A percentile compares a stretch with the other conserved stretches of the same genome.
phyloP scores from a whole-genome alignment of 2,888 invertebrate species.

The Campaea margaritaria region DNA sequence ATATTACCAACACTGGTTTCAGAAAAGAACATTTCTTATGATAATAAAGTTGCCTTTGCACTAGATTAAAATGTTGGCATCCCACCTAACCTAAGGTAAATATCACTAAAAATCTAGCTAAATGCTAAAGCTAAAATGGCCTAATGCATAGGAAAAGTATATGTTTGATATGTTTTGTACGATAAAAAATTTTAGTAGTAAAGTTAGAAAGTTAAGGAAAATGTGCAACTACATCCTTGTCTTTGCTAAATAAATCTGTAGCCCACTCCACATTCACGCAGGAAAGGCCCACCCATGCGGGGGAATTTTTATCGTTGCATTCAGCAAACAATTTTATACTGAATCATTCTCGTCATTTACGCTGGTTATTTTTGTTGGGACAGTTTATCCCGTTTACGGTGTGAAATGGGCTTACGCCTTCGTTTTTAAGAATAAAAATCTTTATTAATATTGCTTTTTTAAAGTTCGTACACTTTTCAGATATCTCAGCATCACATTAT shows the following conservation, averaged over 20 bases:
- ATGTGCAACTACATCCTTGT: slow-evolving; percentile 13
- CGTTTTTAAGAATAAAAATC: slow-evolving; percentile 2
- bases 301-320: no score
- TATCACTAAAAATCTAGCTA: slow-evolving; percentile 20
- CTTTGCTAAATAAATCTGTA: neutral
- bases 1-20: no score
- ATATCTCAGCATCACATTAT: slow-evolving; percentile 20
- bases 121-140: slow-evolving; percentile 39
- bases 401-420: neutral
- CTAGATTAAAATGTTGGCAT: slow-evolving; percentile 33
- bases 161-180: slow-evolving; percentile 48
- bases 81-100: slow-evolving; percentile 54
- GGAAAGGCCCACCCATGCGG: no score
- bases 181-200: slow-evolving; percentile 39
- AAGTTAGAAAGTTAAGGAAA: slow-evolving; percentile 17
- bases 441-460: neutral
- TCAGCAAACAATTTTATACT: no score
- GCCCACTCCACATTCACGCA: no score
- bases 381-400: no score
- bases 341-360: no score
- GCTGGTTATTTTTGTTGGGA: no score
- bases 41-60: neutral
- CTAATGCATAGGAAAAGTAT: slow-evolving; percentile 44
- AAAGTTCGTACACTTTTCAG: neutral
- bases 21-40: neutral